Base-by-base conservation (phyloP, 2,113 vertebrate species). In the Reinhardtius hippoglossoides region DNA sequence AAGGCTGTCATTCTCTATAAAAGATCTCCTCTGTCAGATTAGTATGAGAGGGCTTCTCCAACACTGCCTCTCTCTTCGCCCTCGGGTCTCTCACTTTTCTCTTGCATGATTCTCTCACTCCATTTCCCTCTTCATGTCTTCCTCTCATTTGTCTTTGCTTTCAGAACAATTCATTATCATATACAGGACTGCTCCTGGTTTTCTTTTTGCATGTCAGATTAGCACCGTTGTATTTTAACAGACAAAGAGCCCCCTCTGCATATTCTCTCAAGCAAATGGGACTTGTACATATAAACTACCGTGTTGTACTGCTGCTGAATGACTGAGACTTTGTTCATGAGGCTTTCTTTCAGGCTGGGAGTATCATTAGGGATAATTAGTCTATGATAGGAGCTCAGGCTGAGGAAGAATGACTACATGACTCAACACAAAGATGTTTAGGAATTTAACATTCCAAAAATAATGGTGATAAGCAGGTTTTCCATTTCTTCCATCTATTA, bases 1-100 rank as follows among this genome's bases (percentile, higher is more conserved):
- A 88, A 85, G 89, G 76, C 88, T 91, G 91, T 92, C 92, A 92
- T 88, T 88, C 87, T 89, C 89, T 80, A 93, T 92, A 92, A 93
- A 92, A 91, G 76, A 92, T 90, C 88, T 88, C 85, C 90, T 93
- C 90, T 88, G 91, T 93, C 91, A 88, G 85, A 89, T 89, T 90
- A 91, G 91, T 88, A 89, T 91, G 89, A 91, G 91, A 85, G 80
- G 74, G 80, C 83, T 89, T 72, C 87, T 87, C 57, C 50, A 69
- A 54, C 72, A 42, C 80, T 67, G 76, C 64, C 87, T 78, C 76
- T 82, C 72, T 74, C 65, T 75, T 76, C 63, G 40, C 68, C 80
- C 64, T 56, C 1, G 16, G 82, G 59, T 84, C 80, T 80, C 73
- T 83, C 74, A 74, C 75, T 89, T 81, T 71, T 75, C 67, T 81